phyloP scores from a whole-genome alignment of 2,888 invertebrate species.

The Eupithecia tripunctaria region DNA sequence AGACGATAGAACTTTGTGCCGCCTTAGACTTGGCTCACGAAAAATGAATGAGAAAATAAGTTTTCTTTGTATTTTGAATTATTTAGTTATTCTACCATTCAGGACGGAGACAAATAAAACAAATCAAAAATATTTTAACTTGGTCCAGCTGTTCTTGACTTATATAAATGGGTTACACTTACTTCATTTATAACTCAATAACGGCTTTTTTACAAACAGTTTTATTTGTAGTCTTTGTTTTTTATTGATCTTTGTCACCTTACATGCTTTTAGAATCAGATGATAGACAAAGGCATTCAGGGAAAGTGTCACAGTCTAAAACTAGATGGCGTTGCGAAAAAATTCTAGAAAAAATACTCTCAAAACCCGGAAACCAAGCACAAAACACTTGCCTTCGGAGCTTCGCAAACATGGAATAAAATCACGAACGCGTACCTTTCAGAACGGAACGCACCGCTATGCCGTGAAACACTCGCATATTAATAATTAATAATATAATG shows the following conservation, averaged over 20 bases:
- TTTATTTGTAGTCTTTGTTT: no score
- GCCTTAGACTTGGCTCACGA: no score
- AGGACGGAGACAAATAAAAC: no score
- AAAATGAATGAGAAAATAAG: no score
- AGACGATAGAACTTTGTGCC: no score
- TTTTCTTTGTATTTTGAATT: no score
- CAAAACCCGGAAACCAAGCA: constrained; percentile 19
- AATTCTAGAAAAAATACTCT: not conserved
- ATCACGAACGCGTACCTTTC: constrained; percentile 48
- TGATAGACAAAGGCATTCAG: not conserved
- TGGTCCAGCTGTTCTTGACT: no score
- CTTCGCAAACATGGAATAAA: constrained; percentile 39
- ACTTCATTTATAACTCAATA: no score
- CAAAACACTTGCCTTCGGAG: constrained; percentile 30
- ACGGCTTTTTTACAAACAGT: no score
- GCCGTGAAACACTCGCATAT: constrained; percentile 45
- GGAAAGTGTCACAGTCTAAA: not conserved
- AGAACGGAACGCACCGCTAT: constrained; percentile 65
- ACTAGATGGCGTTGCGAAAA: not conserved
- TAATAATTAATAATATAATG: constrained; percentile 38
- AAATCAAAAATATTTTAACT: no score
- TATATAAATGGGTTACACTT: no score
- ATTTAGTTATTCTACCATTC: no score
- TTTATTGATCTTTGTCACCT: not conserved
- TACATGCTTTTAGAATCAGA: not conserved